phyloP scores from a whole-genome alignment of 2,888 invertebrate species.

The Thymelicus lineola region DNA sequence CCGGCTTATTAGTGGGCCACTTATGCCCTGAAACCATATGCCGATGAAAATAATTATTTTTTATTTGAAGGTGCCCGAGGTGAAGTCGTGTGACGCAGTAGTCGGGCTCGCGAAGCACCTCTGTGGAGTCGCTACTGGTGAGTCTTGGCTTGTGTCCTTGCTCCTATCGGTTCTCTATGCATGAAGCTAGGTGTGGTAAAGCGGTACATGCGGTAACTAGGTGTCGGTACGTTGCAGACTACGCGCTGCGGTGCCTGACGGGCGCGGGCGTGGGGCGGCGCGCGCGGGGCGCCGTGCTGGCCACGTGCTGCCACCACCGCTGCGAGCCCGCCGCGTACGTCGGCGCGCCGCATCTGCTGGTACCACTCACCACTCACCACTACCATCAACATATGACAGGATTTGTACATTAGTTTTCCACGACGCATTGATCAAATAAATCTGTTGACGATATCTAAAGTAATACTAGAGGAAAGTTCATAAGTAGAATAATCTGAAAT shows the following conservation, averaged over 20 bases:
- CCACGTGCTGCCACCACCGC: slow-evolving; percentile 96
- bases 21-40: no score
- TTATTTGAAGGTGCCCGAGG: slow-evolving; percentile 59
- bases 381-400: no score
- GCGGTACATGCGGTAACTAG: no score
- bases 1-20: no score
- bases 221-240: slow-evolving; percentile 76
- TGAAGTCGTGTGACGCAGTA: slow-evolving; percentile 66
- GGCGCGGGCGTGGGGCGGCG: slow-evolving; percentile 62
- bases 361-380: slow-evolving; percentile 38
- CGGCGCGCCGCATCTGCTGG: slow-evolving; percentile 55
- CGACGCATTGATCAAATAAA: no score
- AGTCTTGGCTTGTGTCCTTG: not conserved
- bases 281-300: slow-evolving; percentile 88
- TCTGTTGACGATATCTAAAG: no score
- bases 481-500: no score
- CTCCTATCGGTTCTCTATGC: no score
- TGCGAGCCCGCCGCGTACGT: slow-evolving; percentile 90
- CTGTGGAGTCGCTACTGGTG: slow-evolving; percentile 95
- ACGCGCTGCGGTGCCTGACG: slow-evolving; percentile 88
- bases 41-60: not conserved
- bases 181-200: no score
- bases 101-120: slow-evolving; percentile 95
- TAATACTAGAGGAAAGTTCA: no score
- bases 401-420: no score